phyloP scores from a whole-genome alignment of 2,113 vertebrate species.

The Vireo altiloquus region DNA sequence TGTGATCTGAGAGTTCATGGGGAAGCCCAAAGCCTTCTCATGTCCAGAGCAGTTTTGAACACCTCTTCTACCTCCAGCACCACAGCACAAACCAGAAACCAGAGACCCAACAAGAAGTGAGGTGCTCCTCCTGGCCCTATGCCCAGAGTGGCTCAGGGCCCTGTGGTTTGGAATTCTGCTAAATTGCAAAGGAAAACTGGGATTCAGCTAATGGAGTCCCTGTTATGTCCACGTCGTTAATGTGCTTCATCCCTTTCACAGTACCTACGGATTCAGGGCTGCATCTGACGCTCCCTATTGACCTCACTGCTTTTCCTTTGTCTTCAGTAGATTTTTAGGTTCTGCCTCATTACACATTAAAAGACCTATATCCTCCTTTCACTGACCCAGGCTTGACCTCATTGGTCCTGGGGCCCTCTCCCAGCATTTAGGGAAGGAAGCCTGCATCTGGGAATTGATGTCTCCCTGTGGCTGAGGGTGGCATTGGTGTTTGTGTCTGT shows the following conservation, averaged over 20 bases:
- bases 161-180: not conserved
- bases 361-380: slow-evolving; percentile 15
- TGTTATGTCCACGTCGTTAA: fast-evolving
- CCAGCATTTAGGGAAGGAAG: not conserved
- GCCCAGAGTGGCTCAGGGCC: not conserved
- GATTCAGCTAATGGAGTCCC: not conserved
- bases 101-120: not conserved
- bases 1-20: not conserved
- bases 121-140: not conserved
- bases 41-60: not conserved
- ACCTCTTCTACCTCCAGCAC: not conserved
- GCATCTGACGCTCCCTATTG: not conserved
- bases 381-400: slow-evolving; percentile 10
- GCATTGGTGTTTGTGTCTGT: not conserved
- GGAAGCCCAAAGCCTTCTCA: not conserved
- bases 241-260: fast-evolving
- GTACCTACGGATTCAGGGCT: not conserved
- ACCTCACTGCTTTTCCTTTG: not conserved
- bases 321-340: slow-evolving; percentile 1
- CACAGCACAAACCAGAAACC: not conserved
- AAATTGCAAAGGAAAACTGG: not conserved
- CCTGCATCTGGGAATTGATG: not conserved
- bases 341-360: slow-evolving; percentile 12
- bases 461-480: not conserved
- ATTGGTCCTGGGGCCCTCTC: not conserved